These are phyloP conservation scores for Sylvilagus floridanus DNA, from an alignment of 2,797 vertebrate species.

Conservation along the genomic window DNA sequence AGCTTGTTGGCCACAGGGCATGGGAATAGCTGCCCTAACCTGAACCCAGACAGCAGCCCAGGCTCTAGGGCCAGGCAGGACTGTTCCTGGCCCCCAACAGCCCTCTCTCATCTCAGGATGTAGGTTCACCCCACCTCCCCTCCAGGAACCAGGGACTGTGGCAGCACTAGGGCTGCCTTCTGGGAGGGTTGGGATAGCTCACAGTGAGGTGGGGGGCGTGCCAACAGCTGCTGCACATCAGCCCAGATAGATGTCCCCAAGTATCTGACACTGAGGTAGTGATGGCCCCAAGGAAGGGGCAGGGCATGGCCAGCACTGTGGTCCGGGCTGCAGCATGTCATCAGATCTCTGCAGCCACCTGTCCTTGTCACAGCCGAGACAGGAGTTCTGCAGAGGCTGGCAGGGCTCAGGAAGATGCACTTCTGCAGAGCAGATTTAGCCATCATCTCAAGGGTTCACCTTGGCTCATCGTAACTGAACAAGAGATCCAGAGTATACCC, in stretches of 20 bases:
- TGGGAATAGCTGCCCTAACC: background rate
- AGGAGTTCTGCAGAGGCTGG: background rate
- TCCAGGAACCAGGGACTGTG: background rate
- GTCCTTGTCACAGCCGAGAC: background rate
- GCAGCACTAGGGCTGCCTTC: background rate
- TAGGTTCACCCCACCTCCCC: background rate
- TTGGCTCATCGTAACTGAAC: background rate
- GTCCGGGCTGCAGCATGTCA: background rate
- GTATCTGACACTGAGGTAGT: background rate
- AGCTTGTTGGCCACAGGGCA: background rate
- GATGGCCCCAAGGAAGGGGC: background rate
- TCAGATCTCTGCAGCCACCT: background rate
- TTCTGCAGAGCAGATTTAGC: background rate
- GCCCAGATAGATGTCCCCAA: background rate
- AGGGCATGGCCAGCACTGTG: background rate
- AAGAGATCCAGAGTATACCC: background rate
- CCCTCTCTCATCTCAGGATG: background rate
- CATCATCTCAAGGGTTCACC: background rate
- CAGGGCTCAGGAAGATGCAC: background rate
- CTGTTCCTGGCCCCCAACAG: no score
- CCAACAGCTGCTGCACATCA: background rate
- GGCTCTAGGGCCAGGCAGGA: background rate
- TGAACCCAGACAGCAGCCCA: background rate
- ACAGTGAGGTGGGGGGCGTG: background rate
- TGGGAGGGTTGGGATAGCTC: background rate